Evolutionary conservation across 2,113 vertebrate genomes (phyloP).

Genomic region (Agelaius phoeniceus): DNA sequence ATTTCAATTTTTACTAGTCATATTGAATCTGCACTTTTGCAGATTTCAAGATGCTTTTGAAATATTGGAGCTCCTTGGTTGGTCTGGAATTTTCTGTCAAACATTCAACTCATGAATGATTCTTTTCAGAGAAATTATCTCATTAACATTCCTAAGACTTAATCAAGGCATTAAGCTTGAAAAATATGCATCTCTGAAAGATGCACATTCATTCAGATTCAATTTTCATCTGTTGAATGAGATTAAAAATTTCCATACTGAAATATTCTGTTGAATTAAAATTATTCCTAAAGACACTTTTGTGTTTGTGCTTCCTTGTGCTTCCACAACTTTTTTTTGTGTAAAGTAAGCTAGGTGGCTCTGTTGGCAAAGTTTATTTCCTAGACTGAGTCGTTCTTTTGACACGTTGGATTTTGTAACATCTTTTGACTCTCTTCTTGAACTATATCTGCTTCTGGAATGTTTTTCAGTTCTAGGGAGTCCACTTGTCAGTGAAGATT

Average conservation of each 20-base stretch:
- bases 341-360: not conserved
- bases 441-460: not conserved
- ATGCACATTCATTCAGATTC: not conserved
- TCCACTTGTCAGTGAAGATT: not conserved
- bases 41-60: not conserved
- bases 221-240: not conserved
- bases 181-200: not conserved
- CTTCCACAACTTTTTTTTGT: not conserved
- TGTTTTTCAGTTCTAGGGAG: not conserved
- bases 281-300: not conserved
- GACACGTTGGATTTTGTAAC: not conserved
- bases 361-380: not conserved
- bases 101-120: not conserved
- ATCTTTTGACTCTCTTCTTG: not conserved
- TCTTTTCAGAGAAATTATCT: not conserved
- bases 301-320: not conserved
- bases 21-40: not conserved
- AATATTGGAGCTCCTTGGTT: not conserved
- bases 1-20: not conserved
- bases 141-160: not conserved
- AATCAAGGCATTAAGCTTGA: not conserved
- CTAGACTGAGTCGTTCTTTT: not conserved
- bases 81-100: not conserved
- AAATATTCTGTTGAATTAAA: not conserved
- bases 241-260: not conserved